Percentiles rank a stretch among this genome's conserved stretches.
Conservation (phyloP, 2,113 vertebrate species). For the Crypturellus undulatus region DNA sequence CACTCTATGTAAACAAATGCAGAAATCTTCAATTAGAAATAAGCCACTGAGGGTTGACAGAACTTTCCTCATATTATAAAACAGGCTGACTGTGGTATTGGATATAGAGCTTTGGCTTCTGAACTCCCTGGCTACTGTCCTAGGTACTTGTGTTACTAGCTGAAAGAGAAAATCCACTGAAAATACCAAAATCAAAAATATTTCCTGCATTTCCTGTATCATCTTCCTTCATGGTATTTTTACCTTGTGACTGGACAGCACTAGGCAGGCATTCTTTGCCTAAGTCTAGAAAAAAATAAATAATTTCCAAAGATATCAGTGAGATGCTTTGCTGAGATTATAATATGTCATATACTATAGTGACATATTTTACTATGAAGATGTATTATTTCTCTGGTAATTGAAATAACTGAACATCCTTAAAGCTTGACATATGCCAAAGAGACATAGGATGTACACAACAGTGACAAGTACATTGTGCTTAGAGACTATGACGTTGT, state of each 20-base stretch:
- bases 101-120: background rate
- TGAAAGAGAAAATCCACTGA: background rate
- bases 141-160: background rate
- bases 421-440: background rate
- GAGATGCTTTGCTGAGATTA: background rate
- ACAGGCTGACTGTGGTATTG: background rate
- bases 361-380: background rate
- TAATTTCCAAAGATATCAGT: background rate
- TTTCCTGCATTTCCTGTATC: background rate
- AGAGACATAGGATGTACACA: background rate
- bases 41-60: background rate
- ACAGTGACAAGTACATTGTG: background rate
- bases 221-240: rapidly evolving
- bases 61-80: background rate
- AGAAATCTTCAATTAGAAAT: background rate
- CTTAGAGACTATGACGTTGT: background rate
- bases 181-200: background rate
- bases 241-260: rapidly evolving
- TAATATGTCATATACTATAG: no score
- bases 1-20: background rate
- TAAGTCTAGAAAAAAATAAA: background rate
- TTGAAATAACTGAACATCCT: background rate
- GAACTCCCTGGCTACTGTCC: background rate
- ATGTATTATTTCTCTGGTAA: background rate
- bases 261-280: background rate